Base-by-base conservation (phyloP, 1,140 invertebrate species). In the Drosophila nannoptera region DNA sequence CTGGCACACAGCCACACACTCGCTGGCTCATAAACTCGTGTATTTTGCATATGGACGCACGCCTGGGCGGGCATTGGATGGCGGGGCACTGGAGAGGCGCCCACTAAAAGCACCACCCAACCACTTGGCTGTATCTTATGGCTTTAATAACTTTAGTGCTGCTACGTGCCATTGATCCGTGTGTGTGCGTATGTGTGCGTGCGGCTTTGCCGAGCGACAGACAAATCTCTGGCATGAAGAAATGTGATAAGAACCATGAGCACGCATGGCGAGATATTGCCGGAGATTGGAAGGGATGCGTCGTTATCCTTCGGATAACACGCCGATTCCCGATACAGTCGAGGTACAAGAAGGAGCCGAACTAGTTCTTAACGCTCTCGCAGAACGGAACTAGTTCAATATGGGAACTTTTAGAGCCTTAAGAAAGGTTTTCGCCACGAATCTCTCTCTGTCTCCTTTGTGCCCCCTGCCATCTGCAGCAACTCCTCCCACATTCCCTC, bases 111-210 rank as follows among this genome's bases (percentile, higher is more conserved):
- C n/a, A 29, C 22, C 73, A 45, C 69, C 77, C 72, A 70, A 58
- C 68, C 69, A 73, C 69, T 70, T 73, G 69, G 62, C 69, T 76
- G 69, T 80, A 68, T 83, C 80, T 83, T 83, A 84, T 86, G 67
- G 69, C 80, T 84, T 83, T 83, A 83, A 83, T 83, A 83, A 77
- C 80, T 83, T 83, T 83, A 83, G 76, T 83, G 76, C 81, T 69
- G 80, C 42, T 83, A 83, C 80, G 80, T 83, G 80, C 80, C 80
- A 83, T 83, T 83, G 80, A 83, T 83, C 80, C 54, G 31, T 48
- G 43, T 48, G 52, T 40, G 31, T 48, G 43, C 38, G 52, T 40
- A 56, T 52, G 45, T 42, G 62, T 55, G 31, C 16, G 31, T 12
- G 32, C 31, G 42, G 50, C 32, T 38, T 52, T 36, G 33, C 35